These are phyloP conservation scores for Colletes latitarsis DNA, from an alignment of 1,140 invertebrate species.

Conservation along the genomic window DNA sequence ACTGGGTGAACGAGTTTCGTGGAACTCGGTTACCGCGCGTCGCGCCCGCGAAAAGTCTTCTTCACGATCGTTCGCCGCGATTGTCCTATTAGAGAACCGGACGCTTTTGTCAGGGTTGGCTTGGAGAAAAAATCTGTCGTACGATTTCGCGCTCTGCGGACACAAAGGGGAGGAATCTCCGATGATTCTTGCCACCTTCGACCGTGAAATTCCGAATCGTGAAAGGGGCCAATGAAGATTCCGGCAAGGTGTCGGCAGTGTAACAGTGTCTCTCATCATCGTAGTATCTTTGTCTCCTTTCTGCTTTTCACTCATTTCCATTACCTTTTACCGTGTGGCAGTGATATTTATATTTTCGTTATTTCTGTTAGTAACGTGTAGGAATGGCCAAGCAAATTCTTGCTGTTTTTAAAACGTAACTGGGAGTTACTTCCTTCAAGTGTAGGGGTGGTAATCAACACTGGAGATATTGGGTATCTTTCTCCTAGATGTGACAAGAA, in stretches of 20 bases:
- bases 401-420: too few species aligned
- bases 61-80: background rate
- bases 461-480: too few species aligned
- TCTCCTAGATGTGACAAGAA: too few species aligned
- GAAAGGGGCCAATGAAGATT: slow-evolving; percentile 2
- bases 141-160: background rate
- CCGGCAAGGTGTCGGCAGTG: background rate
- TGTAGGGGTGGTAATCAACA: too few species aligned
- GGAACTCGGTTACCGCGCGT: too few species aligned
- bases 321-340: background rate
- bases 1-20: too few species aligned
- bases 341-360: too few species aligned
- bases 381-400: too few species aligned
- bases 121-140: background rate
- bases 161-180: background rate
- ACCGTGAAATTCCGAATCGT: slow-evolving; percentile 9
- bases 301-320: background rate
- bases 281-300: background rate
- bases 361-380: too few species aligned
- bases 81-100: background rate
- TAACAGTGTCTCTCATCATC: slow-evolving; percentile 3
- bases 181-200: background rate
- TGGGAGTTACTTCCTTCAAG: too few species aligned
- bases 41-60: too few species aligned
- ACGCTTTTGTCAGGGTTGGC: background rate